Base-by-base conservation (phyloP, 2,113 vertebrate species). In the Syrrhaptes paradoxus region DNA sequence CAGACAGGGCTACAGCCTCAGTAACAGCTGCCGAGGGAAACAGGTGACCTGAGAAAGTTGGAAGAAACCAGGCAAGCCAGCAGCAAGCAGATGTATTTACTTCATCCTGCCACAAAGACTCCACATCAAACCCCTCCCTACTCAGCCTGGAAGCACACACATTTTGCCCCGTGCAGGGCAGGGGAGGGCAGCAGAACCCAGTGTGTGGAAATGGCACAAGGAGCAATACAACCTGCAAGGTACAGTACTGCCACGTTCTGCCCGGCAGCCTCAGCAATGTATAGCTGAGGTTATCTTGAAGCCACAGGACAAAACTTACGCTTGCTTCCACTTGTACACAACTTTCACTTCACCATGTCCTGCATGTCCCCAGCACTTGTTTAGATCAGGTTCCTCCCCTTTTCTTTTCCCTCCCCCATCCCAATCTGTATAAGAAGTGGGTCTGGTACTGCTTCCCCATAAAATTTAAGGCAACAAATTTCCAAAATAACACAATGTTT, bases 111-210 rank as follows among this genome's bases (percentile, higher is more conserved):
- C 46, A 49, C n/a, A 18, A 18, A 58, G 81, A 7, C 38, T 6
- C 31, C 57, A 5, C 5, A 0, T 2, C 4, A 10, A 36, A 10
- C 10, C 2, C 12, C 9, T 7, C 21, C 1, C 55, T 1, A 0
- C 51, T 34, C 46, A 11, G 1, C 22, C 5, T 2, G 55, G 3
- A 38, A 31, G 70, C 31, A 58, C 19, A 15, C 11, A 4, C 4
- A 0, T 2, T 43, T 22, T 26, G 45, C 72, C 48, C 7, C 1
- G 7, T 11, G 21, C 14, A 1, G 0, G 49, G 32, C 48, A 67
- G 21, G 8, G 25, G 46, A 28, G 55, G 14, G 31, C 11, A 87
- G 79, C 70, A 87, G 51, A 48, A 22, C 20, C 7, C 85, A 34
- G 4, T 41, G 3, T 5, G 7, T 7, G 13, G 41, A n/a, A 61